phyloP scores from a whole-genome alignment of 2,888 invertebrate genomes.

The Perithous albicinctus region DNA sequence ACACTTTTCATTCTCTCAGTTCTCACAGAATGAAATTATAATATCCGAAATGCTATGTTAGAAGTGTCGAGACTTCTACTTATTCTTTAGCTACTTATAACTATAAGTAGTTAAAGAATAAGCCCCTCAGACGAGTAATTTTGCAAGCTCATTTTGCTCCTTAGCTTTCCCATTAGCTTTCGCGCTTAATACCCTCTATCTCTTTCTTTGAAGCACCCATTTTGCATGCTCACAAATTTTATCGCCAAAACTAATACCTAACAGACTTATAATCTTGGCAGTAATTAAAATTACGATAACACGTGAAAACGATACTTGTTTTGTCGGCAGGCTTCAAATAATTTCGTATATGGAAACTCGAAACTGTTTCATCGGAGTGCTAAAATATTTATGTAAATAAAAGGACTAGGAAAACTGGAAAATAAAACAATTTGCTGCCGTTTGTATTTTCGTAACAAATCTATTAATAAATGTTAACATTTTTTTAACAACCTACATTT shows the following conservation, averaged over 20 bases:
- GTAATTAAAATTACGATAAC: conserved; percentile 24
- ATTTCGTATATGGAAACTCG: background rate
- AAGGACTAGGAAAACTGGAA: no score
- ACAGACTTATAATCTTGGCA: background rate
- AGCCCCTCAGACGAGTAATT: background rate
- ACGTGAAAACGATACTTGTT: conserved; percentile 4
- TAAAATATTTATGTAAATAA: no score
- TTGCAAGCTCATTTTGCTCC: background rate
- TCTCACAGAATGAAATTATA: background rate
- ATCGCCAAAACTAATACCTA: background rate
- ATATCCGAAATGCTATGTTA: background rate
- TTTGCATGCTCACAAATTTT: conserved; percentile 6
- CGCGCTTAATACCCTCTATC: background rate
- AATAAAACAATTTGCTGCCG: no score
- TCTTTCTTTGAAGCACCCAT: background rate
- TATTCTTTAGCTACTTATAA: no score
- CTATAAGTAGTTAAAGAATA: background rate
- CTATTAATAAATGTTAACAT: no score
- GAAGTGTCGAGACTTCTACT: background rate
- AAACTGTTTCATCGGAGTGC: background rate
- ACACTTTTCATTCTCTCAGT: background rate
- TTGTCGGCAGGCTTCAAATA: background rate
- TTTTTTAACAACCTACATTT: no score
- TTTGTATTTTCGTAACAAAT: no score
- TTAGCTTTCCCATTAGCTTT: background rate